Percentiles rank a stretch among this genome's conserved stretches.
Conservation (phyloP, 2,113 vertebrate species). For the Mobula birostris region DNA sequence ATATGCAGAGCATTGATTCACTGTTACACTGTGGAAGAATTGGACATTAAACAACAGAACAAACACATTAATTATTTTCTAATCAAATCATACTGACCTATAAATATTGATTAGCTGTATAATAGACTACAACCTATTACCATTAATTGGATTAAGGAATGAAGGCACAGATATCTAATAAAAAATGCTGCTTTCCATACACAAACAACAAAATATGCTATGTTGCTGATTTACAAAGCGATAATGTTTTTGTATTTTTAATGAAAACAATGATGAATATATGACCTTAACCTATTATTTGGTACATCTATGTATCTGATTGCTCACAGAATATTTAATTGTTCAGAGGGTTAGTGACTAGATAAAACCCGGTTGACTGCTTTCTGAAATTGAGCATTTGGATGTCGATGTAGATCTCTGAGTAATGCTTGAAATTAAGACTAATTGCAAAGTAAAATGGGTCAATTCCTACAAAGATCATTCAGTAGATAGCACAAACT, state of each 20-base stretch:
- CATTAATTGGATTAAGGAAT: neutral
- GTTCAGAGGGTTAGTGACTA: neutral
- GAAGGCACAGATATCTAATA: neutral
- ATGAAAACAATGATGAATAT: neutral
- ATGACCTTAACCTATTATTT: neutral
- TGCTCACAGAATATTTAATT: neutral
- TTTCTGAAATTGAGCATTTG: neutral
- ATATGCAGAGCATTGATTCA: neutral
- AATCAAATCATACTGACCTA: neutral
- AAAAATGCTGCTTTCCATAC: neutral
- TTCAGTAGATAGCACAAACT: neutral
- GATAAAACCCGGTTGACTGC: neutral
- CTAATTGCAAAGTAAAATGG: neutral
- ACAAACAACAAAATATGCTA: neutral
- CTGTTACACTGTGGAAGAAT: neutral
- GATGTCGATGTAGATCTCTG: neutral
- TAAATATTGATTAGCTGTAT: neutral
- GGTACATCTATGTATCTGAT: neutral
- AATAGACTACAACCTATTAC: too few relatives aligned
- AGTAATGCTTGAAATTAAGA: neutral
- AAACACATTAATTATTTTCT: neutral
- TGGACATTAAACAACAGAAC: neutral
- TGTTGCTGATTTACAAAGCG: neutral
- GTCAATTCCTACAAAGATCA: neutral
- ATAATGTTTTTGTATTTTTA: neutral